Evolutionary conservation across 2,113 vertebrate genomes (phyloP), one percentile per base, ranked within the genome.

Genomic region (Polyodon spathula): DNA sequence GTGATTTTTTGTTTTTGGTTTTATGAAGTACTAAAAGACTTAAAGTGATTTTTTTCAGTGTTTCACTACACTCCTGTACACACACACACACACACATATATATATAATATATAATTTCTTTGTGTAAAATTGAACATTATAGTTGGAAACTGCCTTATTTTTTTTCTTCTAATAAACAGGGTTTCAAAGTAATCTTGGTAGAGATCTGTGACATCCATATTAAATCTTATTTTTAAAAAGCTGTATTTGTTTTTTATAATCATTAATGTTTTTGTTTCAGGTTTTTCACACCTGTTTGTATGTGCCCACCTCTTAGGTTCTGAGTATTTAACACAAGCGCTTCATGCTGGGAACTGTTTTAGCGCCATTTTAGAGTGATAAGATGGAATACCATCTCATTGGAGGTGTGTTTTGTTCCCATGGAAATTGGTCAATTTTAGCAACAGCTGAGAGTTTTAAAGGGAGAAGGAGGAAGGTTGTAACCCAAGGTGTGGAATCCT

Each of bases 311-410:
- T 92, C 85, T 88, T 84, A 81, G 84, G 84, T 89, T 81, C 77
- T 73, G 56, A 76, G 72, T 81, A 81, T 2, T 55, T 71, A 78
- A 73, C 75, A 73, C 78, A 82, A 78, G 80, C 80, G 78, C 70
- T 76, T 85, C 90, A 81, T 86, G 89, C 91, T 90, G 90, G 71
- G 89, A 86, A 83, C 80, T 82, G 84, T 73, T 83, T 94, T 93
- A 90, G 86, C 92, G 87, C 92, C 88, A 86, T 90, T 93, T 91
- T 84, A 78, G 78, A 79, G 90, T 91, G 89, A 86, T 85, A 87
- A 79, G 80, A 84, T 80, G 82, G 78, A 86, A 83, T 84, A 78
- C 82, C 85, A 89, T 93, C 89, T 93, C 85, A 88, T 79, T 86
- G 84, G 83, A 86, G 84, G 81, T 86, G 71, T 87, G 81, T 87